Conservation (phyloP, 2,113 vertebrate species). For the Chloebia gouldiae region DNA sequence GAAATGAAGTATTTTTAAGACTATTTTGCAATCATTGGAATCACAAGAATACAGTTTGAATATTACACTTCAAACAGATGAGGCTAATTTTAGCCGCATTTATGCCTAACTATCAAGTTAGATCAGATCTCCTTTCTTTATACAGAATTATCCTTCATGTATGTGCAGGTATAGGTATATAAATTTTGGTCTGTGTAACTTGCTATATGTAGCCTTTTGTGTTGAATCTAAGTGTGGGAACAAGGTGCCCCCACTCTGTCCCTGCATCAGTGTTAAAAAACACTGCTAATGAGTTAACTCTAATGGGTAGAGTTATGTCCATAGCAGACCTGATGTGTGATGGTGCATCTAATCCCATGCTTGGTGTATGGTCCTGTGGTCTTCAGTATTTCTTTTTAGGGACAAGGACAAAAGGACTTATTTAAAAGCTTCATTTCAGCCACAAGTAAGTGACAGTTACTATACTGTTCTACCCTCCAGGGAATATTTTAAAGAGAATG, state of each 20-base stretch:
- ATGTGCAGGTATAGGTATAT: neutral
- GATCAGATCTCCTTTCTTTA: neutral
- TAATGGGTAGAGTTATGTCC: neutral
- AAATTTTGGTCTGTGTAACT: neutral
- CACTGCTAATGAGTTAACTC: neutral
- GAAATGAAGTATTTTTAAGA: slow-evolving; percentile 40
- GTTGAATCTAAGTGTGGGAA: neutral
- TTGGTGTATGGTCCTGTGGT: neutral
- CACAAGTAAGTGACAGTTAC: neutral
- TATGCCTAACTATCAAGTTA: neutral
- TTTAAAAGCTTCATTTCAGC: neutral
- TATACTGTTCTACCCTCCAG: neutral
- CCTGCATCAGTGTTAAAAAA: neutral
- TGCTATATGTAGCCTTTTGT: neutral
- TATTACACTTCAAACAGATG: neutral
- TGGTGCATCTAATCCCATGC: neutral
- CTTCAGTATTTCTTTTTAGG: neutral
- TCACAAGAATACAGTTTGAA: neutral
- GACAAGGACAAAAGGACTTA: neutral
- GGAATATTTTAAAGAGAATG: neutral
- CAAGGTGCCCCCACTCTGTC: neutral
- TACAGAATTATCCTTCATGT: neutral
- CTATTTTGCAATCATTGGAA: neutral
- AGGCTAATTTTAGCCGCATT: neutral
- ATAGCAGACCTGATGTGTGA: neutral